Evolutionary conservation across 1,140 invertebrate species (phyloP).

Genomic region (Piezodorus guildinii): DNA sequence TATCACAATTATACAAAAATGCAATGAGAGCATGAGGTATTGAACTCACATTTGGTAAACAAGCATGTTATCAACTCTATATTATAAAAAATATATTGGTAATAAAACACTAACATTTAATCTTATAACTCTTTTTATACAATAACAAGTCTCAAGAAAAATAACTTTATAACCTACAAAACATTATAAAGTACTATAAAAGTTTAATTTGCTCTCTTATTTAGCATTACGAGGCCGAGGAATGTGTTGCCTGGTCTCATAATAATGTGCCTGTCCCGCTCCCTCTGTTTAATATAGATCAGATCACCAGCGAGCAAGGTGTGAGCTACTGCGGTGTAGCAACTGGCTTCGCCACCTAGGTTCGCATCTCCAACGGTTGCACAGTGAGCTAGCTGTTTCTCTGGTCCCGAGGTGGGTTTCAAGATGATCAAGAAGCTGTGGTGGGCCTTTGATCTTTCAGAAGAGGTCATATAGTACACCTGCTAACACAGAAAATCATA

Average conservation of each 20-base stretch:
- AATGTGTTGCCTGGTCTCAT: constrained; percentile 18
- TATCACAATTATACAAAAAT: too few relatives aligned
- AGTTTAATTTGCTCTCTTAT: neutral
- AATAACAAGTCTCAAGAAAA: too few relatives aligned
- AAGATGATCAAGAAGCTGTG: constrained; percentile 14
- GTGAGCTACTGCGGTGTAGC: constrained; percentile 14
- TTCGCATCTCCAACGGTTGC: neutral
- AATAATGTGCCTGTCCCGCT: constrained; percentile 16
- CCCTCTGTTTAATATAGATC: constrained; percentile 11
- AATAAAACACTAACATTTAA: too few relatives aligned
- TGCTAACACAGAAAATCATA: neutral
- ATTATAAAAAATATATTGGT: too few relatives aligned
- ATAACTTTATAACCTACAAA: too few relatives aligned
- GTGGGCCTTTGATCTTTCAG: neutral
- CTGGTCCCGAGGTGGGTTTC: too few relatives aligned
- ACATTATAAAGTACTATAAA: too few relatives aligned
- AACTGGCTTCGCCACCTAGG: constrained; percentile 7
- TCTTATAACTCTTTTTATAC: too few relatives aligned
- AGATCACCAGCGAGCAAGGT: neutral
- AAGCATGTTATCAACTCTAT: too few relatives aligned
- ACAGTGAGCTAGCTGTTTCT: neutral
- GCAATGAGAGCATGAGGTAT: too few relatives aligned
- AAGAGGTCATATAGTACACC: constrained; percentile 16
- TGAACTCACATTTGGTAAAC: too few relatives aligned
- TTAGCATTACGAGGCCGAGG: constrained; percentile 7